These are phyloP conservation scores for Holotrichia oblita DNA, from an alignment of 1,140 invertebrate genomes.

Conservation along the genomic window DNA sequence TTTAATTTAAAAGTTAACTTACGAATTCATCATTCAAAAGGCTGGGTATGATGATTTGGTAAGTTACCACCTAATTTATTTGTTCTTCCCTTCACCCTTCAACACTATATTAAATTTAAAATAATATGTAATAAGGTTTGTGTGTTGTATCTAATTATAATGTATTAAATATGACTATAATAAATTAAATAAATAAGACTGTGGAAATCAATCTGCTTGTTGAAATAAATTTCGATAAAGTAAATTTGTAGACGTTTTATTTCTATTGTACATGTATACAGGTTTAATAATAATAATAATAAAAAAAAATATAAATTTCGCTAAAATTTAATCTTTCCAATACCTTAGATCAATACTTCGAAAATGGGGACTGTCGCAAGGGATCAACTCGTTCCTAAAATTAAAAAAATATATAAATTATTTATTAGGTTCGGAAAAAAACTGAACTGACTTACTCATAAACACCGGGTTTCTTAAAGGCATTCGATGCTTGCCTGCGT, in stretches of 20 bases:
- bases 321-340: conserved; percentile 54
- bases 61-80: not conserved
- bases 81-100: not conserved
- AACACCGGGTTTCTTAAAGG: conserved; percentile 66
- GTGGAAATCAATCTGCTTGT: conserved; percentile 43
- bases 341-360: conserved; percentile 63
- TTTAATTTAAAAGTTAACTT: conserved; percentile 17
- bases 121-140: not conserved
- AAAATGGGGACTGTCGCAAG: conserved; percentile 64
- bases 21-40: conserved; percentile 25
- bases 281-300: conserved; percentile 34
- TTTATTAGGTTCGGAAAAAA: conserved; percentile 12
- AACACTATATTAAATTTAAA: no score
- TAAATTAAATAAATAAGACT: conserved; percentile 42
- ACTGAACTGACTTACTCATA: conserved; percentile 62
- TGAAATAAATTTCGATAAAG: conserved; percentile 46
- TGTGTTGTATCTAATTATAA: conserved; percentile 39
- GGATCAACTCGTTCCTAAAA: conserved; percentile 66
- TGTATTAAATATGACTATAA: conserved; percentile 44
- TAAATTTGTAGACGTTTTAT: conserved; percentile 25
- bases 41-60: conserved; percentile 4
- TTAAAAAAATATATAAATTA: conserved; percentile 46
- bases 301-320: conserved; percentile 41
- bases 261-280: no score
- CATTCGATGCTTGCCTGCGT: conserved; percentile 62